Percentiles rank a stretch among this genome's conserved stretches.
phyloP scores from a whole-genome alignment of 2,888 invertebrate species.

The Folsomia candida region DNA sequence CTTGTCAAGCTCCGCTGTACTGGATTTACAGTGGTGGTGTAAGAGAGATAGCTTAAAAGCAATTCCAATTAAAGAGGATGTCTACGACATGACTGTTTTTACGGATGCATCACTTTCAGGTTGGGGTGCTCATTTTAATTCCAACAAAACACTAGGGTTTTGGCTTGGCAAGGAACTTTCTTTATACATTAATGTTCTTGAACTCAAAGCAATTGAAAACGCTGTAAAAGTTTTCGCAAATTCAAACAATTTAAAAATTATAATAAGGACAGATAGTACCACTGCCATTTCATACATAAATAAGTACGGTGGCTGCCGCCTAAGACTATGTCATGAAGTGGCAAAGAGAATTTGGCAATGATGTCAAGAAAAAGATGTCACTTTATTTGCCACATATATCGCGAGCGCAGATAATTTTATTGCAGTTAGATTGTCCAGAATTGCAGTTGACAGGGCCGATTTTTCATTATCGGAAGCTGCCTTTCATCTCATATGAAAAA shows the following conservation, averaged over 20 bases:
- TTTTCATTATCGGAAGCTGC: neutral
- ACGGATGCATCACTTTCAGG: constrained; percentile 16
- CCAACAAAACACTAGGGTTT: neutral
- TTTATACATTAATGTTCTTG: constrained; percentile 18
- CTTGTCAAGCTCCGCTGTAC: neutral
- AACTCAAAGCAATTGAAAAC: constrained; percentile 16
- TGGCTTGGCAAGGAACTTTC: constrained; percentile 9
- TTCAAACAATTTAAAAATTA: no score
- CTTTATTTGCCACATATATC: no score
- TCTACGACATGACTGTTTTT: neutral
- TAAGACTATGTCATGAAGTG: no score
- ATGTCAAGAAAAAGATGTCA: no score
- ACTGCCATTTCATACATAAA: no score
- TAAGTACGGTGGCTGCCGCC: no score
- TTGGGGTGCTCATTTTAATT: constrained; percentile 18
- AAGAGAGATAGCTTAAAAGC: neutral
- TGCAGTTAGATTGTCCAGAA: constrained; percentile 23
- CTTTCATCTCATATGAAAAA: neutral
- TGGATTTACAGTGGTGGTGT: constrained; percentile 4
- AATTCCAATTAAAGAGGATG: neutral
- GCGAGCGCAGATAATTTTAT: neutral
- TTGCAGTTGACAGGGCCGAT: constrained; percentile 14
- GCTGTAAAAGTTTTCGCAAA: no score
- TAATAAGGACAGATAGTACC: no score
- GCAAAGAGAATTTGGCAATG: no score